Base-by-base conservation (phyloP, 2,113 vertebrate species). In the Rhinogobius similis region DNA sequence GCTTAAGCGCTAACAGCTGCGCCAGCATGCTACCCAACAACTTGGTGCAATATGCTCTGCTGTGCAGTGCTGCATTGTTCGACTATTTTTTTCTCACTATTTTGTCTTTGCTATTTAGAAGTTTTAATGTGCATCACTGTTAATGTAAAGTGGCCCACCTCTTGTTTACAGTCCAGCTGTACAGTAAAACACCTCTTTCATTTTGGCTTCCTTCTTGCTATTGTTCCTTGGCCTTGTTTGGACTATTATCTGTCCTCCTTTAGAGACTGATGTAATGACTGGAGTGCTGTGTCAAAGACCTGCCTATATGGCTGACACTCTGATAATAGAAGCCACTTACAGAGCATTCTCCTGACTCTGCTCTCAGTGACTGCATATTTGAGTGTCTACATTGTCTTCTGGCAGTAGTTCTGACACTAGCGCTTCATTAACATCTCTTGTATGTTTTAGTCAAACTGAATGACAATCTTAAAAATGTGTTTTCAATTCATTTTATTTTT, bases 191-290 rank as follows among this genome's bases (percentile, higher is more conserved):
- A 52, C 21, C 10, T 55, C 24, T 55, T 26, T 55, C 52, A 13
- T 26, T 26, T 55, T 55, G 23, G 62, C 20, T 62, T 11, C 62
- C 61, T 52, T 55, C 27, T 50, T 55, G 23, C 64, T 68, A 48
- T 67, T 73, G 39, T 73, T 24, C 46, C 69, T 62, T 46, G 44
- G 52, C 2, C 65, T 38, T 64, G 36, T 62, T 55, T 75, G 27
- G 26, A 6, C 36, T 38, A 43, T 74, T 63, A 68, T 76, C 76
- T 68, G 21, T 21, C 67, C 68, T 67, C 72, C 61, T 73, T 71
- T 65, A 61, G 36, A 73, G 67, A 62, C 68, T 81, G 76, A 84
- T 82, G 72, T 87, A 67, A 76, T 74, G 67, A 65, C 70, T 85
- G 46, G 65, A 77, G 77, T 74, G 50, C 39, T 72, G 66, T 76